These are phyloP conservation scores for Amphibalanus amphitrite DNA, from an alignment of 1,140 invertebrate species.

Conservation along the genomic window DNA sequence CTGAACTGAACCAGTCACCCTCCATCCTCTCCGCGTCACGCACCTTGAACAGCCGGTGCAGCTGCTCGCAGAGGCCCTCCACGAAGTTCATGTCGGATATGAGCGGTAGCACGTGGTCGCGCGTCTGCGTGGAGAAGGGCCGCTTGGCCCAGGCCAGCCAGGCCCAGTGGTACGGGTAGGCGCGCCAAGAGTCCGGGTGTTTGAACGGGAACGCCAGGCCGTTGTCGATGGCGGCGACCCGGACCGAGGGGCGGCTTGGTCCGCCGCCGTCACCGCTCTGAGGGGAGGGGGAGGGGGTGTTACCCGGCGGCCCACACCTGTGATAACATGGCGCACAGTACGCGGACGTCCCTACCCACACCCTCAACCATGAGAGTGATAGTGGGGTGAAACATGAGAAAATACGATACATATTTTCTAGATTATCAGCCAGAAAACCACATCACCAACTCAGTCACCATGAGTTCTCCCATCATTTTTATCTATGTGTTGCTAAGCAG, in stretches of 20 bases:
- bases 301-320: too few relatives aligned
- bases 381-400: too few relatives aligned
- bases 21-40: neutral
- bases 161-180: conserved; percentile 99
- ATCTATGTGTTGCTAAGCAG: too few relatives aligned
- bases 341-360: too few relatives aligned
- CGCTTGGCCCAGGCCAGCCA: conserved; percentile 92
- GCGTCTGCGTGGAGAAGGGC: conserved; percentile 79
- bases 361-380: too few relatives aligned
- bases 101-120: conserved; percentile 75
- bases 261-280: neutral
- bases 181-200: conserved; percentile 98
- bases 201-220: conserved; percentile 98
- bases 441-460: too few relatives aligned
- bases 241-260: conserved; percentile 17
- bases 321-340: too few relatives aligned
- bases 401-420: too few relatives aligned
- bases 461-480: too few relatives aligned
- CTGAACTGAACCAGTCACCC: neutral
- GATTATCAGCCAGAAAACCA: too few relatives aligned
- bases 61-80: conserved; percentile 91
- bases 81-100: conserved; percentile 96
- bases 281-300: too few relatives aligned
- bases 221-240: conserved; percentile 96
- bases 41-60: conserved; percentile 85